Percentiles rank a stretch among this genome's conserved stretches.
Conservation (phyloP, 1,140 invertebrate species). For the Ceratina japonica region DNA sequence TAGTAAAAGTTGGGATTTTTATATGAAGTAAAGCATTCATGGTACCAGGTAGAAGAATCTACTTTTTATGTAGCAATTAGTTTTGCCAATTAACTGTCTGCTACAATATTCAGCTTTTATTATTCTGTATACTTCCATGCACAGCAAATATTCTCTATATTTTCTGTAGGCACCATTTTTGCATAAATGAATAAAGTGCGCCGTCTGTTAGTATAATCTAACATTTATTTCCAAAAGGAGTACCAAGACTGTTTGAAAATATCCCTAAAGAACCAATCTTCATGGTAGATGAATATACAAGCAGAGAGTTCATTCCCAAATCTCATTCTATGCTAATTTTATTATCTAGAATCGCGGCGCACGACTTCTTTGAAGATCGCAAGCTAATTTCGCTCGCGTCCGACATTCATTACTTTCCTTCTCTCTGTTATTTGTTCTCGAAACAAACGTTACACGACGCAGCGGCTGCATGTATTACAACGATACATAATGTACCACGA, state of each 20-base stretch:
- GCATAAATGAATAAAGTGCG: too few species aligned
- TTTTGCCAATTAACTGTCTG: too few species aligned
- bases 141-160: too few species aligned
- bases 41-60: too few species aligned
- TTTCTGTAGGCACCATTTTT: too few species aligned
- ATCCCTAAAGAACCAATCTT: background rate
- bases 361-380: constrained; percentile 22
- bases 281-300: background rate
- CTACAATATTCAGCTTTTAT: too few species aligned
- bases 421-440: constrained; percentile 17
- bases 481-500: background rate
- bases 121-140: too few species aligned
- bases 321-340: constrained; percentile 42
- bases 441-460: background rate
- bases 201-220: too few species aligned
- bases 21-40: too few species aligned
- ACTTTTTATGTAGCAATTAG: too few species aligned
- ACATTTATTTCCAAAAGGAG: too few species aligned
- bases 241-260: background rate
- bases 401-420: constrained; percentile 21
- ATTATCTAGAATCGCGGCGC: constrained; percentile 29
- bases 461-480: constrained; percentile 10
- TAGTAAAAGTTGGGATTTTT: too few species aligned
- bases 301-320: background rate
- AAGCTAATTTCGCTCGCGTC: constrained; percentile 15